Evolutionary conservation across 2,888 invertebrate species (phyloP), one percentile per base, ranked within the genome.

Genomic region (Harpalus rubripes): DNA sequence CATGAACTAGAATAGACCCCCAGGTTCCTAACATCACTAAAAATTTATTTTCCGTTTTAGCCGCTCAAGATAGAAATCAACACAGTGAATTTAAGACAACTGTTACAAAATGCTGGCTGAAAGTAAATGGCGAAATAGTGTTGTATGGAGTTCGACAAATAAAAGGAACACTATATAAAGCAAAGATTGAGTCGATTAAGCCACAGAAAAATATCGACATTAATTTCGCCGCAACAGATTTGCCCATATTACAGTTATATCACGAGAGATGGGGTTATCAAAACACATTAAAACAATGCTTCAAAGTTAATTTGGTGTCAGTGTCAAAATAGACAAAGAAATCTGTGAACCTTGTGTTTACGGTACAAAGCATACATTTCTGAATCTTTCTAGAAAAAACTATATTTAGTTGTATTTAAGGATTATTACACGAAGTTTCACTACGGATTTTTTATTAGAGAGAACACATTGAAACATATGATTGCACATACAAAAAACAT

Each of bases 391-490:
- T 15, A 44, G 22, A 56, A 56, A 52, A 52, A 79, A n/a, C 65
- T 26, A 8, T 84, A 84, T 58, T 84, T 79, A 26, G 83, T 83
- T 39, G 61, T 76, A 2, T 76, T 76, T 41, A 86, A 86, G 81
- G 85, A 86, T 41, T 87, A 85, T 63, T 88, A 86, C 58, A 87
- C 87, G 15, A 88, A 87, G 26, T 87, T 88, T 86, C 87, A 87
- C 15, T 88, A 87, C 81, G 87, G 86, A 7, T 88, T 86, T 74
- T 76, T 88, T 63, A 56, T 87, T 7, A 85, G 78, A 84, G 79
- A 88, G 32, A 84, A 83, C 7, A 86, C 86, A 68, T 78, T 88
- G 61, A 79, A 86, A 56, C 74, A 88, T 7, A 86, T 88, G 84
- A 16, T 88, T 22, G 52, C 85, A 52, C 83, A 88, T 84, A 80